Conservation (phyloP, 1,140 invertebrate species). For the Drosophila erecta region DNA sequence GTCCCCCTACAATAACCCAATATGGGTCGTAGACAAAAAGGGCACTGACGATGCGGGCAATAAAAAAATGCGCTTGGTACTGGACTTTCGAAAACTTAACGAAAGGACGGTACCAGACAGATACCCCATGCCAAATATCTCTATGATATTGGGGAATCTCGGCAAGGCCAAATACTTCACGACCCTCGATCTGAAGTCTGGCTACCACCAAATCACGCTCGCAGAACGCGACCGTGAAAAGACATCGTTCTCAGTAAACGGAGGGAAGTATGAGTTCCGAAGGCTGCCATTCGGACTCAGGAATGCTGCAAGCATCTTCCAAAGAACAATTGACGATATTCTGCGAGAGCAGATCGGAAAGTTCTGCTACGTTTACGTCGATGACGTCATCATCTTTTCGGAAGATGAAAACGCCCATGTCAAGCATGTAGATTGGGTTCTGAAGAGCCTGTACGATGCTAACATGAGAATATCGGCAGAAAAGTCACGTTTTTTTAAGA, state of each 20-base stretch:
- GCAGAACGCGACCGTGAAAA: constrained; percentile 15
- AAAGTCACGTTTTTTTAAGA: constrained; percentile 15
- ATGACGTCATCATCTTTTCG: constrained; percentile 23
- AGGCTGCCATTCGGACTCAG: constrained; percentile 18
- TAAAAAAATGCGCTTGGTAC: constrained; percentile 17
- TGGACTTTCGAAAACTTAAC: constrained; percentile 19
- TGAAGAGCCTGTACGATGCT: constrained; percentile 14
- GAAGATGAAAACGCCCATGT: constrained; percentile 9
- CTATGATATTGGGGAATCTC: constrained; percentile 12
- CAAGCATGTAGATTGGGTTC: constrained; percentile 9
- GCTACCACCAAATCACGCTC: constrained; percentile 17
- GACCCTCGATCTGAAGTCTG: constrained; percentile 13
- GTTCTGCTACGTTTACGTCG: constrained; percentile 3
- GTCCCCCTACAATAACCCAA: too few relatives aligned
- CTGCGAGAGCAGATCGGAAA: not conserved
- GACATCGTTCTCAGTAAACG: constrained; percentile 19
- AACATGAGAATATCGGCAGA: constrained; percentile 17
- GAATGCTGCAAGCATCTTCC: constrained; percentile 19
- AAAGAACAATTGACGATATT: constrained; percentile 21
- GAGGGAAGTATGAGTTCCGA: constrained; percentile 23
- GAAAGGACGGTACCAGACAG: constrained; percentile 10
- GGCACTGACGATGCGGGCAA: too few relatives aligned
- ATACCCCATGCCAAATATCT: constrained; percentile 18
- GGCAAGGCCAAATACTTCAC: constrained; percentile 26
- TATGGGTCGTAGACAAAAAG: too few relatives aligned